Base-by-base conservation (phyloP, 2,888 invertebrate species). In the Eilema sororculum region DNA sequence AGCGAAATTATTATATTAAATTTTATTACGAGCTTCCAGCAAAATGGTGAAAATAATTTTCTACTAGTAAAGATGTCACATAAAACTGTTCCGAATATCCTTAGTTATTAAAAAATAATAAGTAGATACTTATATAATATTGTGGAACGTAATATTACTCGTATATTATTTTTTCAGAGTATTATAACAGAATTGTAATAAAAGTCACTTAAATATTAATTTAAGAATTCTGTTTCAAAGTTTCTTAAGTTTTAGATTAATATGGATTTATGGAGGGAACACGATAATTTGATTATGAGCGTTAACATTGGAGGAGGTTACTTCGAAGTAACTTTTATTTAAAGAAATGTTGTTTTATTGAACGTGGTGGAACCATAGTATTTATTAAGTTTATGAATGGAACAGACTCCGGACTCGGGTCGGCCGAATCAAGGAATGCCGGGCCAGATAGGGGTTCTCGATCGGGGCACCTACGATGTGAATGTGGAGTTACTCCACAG, bases 131-230 rank as follows among this genome's bases (percentile, higher is more conserved):
- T 20, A 41, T 41, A 41, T 20, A 13, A 46, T 46, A 20, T 46
- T 46, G 1, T 46, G 20, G 1, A 20, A 46, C 3, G 0, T 46
- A 46, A 20, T 1, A 46, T 46, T 46, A 46, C 20, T 46, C 20
- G 20, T 13, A 8, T 20, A 46, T 46, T 46, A 5, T 52, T n/a
- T 52, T 52, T 52, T 52, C 20, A n/a, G 52, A 52, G 2, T 52
- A n/a, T 52, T 52, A 52, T 52, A 2, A 52, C 46, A 20, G 6
- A 20, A 46, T 46, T 52, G 52, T n/a, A 52, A 52, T 52, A 52
- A 52, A 52, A 52, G 52, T 52, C 52, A 52, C 52, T 52, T 52
- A 52, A 20, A 52, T n/a, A 52, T 46, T 52, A 52, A 52, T 52
- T 52, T 52, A n/a, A 20, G n/a, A 20, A 52, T 52, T 52, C n/a